These are phyloP conservation scores for Caloenas nicobarica DNA, from an alignment of 2,113 vertebrate genomes.

Conservation along the genomic window DNA sequence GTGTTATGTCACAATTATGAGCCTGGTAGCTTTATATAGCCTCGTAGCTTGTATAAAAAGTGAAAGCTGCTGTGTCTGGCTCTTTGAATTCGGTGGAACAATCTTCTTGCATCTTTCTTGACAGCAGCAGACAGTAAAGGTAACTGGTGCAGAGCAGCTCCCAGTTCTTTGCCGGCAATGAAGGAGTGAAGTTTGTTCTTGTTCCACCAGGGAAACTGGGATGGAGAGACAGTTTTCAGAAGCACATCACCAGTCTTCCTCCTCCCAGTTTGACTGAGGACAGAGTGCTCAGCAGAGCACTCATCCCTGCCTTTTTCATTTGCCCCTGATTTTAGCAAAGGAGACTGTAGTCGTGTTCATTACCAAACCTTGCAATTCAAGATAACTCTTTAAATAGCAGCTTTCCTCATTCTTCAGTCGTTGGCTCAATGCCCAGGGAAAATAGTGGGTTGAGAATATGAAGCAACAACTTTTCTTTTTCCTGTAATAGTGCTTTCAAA, in stretches of 20 bases:
- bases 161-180: not conserved
- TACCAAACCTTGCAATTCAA: conserved; percentile 33
- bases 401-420: conserved; percentile 3
- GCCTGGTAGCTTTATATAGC: not conserved
- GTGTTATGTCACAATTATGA: conserved; percentile 3
- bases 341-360: not conserved
- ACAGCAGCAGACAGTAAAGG: not conserved
- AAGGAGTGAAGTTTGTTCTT: not conserved
- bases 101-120: conserved; percentile 8
- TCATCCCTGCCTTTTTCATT: not conserved
- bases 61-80: not conserved
- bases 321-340: conserved; percentile 5
- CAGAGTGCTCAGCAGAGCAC: not conserved
- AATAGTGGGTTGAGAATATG: conserved; percentile 49
- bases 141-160: not conserved
- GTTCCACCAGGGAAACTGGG: not conserved
- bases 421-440: conserved; percentile 60
- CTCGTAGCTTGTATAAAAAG: not conserved
- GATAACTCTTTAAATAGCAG: conserved; percentile 56
- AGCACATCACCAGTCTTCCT: not conserved
- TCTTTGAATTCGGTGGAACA: conserved; percentile 3
- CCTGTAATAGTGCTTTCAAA: conserved; percentile 55
- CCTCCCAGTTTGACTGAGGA: not conserved
- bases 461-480: conserved; percentile 46
- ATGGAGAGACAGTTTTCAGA: not conserved